A percentile compares a stretch with the other conserved stretches of the same genome.
These are phyloP conservation scores for Melanotaenia nigrans DNA, from an alignment of 2,797 vertebrate genomes.

Conservation along the genomic window DNA sequence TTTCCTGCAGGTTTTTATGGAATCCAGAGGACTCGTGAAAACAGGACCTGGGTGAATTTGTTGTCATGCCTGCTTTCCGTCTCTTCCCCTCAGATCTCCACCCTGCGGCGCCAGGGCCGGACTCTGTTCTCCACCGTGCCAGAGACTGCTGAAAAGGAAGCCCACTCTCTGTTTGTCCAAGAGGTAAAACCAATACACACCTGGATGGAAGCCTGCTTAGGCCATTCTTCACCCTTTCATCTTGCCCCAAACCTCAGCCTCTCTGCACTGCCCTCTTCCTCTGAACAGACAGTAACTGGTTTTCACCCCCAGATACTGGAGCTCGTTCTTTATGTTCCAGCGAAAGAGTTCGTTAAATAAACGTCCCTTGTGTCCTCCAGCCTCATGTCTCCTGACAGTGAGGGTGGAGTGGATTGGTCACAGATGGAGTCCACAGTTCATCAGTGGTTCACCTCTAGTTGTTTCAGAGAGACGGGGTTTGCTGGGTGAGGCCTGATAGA, in stretches of 20 bases:
- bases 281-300: too few relatives aligned
- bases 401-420: conserved; percentile 18
- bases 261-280: neutral
- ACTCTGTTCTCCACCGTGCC: conserved; percentile 92
- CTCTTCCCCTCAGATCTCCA: conserved; percentile 85
- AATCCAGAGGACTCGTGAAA: conserved; percentile 18
- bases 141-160: conserved; percentile 90
- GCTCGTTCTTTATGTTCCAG: too few relatives aligned
- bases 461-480: conserved; percentile 42
- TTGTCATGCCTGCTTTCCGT: conserved; percentile 44
- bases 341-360: conserved; percentile 15
- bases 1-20: neutral
- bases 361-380: conserved; percentile 39
- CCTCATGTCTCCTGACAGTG: conserved; percentile 51
- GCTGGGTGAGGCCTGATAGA: conserved; percentile 53
- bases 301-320: too few relatives aligned
- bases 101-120: conserved; percentile 88
- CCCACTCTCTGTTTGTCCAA: conserved; percentile 92
- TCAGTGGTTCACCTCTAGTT: conserved; percentile 41
- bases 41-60: neutral
- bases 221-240: conserved; percentile 7
- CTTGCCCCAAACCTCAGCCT: conserved; percentile 5
- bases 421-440: conserved; percentile 54
- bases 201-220: conserved; percentile 44
- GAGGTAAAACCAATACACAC: conserved; percentile 85